Percentiles rank a stretch among this genome's conserved stretches.
phyloP scores from a whole-genome alignment of 1,140 invertebrate genomes.

The Leptinotarsa undecemlineata region DNA sequence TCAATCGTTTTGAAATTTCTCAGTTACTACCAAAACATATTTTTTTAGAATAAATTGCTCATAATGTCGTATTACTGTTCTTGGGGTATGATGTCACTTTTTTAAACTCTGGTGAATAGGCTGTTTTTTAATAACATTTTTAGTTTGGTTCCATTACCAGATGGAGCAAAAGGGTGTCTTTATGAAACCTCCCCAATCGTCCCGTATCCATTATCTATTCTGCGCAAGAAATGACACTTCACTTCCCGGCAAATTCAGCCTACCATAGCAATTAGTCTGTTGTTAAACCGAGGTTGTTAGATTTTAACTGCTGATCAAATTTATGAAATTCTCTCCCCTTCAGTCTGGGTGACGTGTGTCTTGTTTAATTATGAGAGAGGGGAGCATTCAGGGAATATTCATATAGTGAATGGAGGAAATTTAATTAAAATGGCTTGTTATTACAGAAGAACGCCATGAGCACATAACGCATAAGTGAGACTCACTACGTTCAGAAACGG shows the following conservation, averaged over 20 bases:
- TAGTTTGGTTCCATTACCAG: too few species aligned
- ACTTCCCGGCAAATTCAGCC: background rate
- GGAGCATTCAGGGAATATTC: conserved; percentile 30
- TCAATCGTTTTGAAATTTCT: too few species aligned
- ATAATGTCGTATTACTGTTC: too few species aligned
- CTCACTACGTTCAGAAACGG: conserved; percentile 16
- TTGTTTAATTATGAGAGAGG: conserved; percentile 39
- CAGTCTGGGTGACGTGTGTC: conserved; percentile 35
- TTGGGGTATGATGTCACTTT: too few species aligned
- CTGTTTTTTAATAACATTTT: too few species aligned
- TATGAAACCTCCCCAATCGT: too few species aligned
- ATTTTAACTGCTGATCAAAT: conserved; percentile 34
- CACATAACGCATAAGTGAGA: conserved; percentile 25
- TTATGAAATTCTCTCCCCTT: conserved; percentile 34
- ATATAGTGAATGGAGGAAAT: conserved; percentile 36
- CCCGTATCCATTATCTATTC: background rate
- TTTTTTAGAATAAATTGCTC: too few species aligned
- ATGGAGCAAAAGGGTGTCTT: too few species aligned
- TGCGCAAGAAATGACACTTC: background rate
- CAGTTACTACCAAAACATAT: too few species aligned
- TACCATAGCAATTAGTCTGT: conserved; percentile 9
- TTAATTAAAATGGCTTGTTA: conserved; percentile 39
- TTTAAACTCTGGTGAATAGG: too few species aligned
- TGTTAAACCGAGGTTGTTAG: conserved; percentile 29
- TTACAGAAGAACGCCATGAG: conserved; percentile 27